Base-by-base conservation (phyloP, 2,888 invertebrate genomes). In the Steinernema hermaphroditum region DNA sequence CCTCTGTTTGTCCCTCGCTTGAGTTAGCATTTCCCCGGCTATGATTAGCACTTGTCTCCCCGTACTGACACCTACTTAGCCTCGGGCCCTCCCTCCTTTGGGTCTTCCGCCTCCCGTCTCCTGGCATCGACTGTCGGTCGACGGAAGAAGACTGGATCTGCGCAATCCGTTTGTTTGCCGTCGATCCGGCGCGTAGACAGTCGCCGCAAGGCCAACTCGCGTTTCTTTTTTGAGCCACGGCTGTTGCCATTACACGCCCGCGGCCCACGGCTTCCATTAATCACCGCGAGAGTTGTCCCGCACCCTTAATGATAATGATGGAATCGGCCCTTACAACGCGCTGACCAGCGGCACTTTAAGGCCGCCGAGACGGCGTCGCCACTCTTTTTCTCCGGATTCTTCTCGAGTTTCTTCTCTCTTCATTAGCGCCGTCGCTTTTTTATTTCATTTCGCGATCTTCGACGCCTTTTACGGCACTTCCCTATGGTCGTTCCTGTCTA, bases 141-240 rank as follows among this genome's bases (percentile, higher is more conserved):
- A n/a, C n/a, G n/a, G n/a, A n/a, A n/a, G n/a, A n/a, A n/a, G 62
- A 62, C 62, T 62, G 62, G 62, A 62, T 62, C 62, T 62, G 62
- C 62, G 29, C 62, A 41, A 41, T 41, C 43, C 43, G 46, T 62
- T 62, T 62, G 62, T 62, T 62, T 62, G 62, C 27, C 32, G 29
- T 62, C 62, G 62, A 62, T 62, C 62, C 62, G 34, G 27, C 62
- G 32, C 32, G 12, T 6, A 46, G 46, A 46, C 46, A 46, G 46
- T 46, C 43, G 8, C 43, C 49, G 49, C 19, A 19, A n/a, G 19
- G 19, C 49, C 19, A n/a, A 6, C 49, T 49, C 49, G 54, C 27
- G 22, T 24, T 24, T 29, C 32, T 32, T 62, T 62, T 62, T 62
- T 27, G 16, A 27, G 62, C 62, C 16, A 29, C 62, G 50, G 62